phyloP scores from a whole-genome alignment of 64 coral and sea anemone species.

The Porites australiensis region DNA sequence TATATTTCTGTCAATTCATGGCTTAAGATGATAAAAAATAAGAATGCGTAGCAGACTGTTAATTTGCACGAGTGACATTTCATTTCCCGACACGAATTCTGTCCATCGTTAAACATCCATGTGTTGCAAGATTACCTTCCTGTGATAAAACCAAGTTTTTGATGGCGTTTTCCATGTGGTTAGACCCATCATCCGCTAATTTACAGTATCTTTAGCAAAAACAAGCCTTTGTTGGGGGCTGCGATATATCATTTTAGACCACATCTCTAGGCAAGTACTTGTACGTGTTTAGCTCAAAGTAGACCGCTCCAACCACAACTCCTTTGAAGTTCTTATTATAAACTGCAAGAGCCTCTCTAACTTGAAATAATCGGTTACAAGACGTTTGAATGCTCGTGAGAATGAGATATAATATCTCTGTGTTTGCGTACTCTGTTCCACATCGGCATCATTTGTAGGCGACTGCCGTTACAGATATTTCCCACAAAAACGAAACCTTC shows the following conservation, averaged over 20 bases:
- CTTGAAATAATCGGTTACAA: slow-evolving; percentile 33
- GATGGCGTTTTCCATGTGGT: not conserved
- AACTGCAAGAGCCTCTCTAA: slow-evolving; percentile 6
- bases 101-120: not conserved
- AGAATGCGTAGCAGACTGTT: not conserved
- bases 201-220: not conserved
- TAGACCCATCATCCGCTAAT: not conserved
- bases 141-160: not conserved
- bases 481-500: not conserved
- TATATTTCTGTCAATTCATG: not conserved
- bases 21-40: not conserved
- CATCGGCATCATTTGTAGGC: not conserved
- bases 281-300: slow-evolving; percentile 17
- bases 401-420: not conserved
- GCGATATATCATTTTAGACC: slow-evolving; percentile 2
- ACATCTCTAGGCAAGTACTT: slow-evolving; percentile 33
- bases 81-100: not conserved
- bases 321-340: not conserved
- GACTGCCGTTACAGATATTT: not conserved
- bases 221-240: not conserved
- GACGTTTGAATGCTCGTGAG: not conserved
- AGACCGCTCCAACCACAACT: slow-evolving; percentile 9
- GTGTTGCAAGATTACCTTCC: not conserved
- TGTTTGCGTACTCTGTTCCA: not conserved
- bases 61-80: not conserved